Conservation (phyloP, 30 jellyfish, hydroid and myxozoan species). For the Aurelia aurita region DNA sequence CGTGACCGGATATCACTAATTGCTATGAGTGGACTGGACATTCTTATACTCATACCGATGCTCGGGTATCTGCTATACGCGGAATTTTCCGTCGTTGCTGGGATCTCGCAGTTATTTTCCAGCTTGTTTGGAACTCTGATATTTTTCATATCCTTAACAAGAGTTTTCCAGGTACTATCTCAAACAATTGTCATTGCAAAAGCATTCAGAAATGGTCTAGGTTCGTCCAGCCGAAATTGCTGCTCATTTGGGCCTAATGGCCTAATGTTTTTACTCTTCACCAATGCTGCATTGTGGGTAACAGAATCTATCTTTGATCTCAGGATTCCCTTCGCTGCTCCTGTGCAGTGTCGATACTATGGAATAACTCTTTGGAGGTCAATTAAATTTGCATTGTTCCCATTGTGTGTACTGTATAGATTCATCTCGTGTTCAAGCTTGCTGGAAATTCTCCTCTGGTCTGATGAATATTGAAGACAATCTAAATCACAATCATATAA, state of each 20-base stretch:
- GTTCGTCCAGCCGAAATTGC: slow-evolving; percentile 39
- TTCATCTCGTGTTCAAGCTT: slow-evolving; percentile 57
- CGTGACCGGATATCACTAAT: slow-evolving; percentile 17
- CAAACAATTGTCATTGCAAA: slow-evolving; percentile 49
- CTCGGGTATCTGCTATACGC: slow-evolving; percentile 67
- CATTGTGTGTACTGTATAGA: slow-evolving; percentile 57
- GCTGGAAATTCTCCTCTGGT: slow-evolving; percentile 65
- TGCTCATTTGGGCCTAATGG: slow-evolving; percentile 35
- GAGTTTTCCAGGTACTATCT: slow-evolving; percentile 26
- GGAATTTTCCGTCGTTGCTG: slow-evolving; percentile 64
- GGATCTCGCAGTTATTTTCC: slow-evolving; percentile 37
- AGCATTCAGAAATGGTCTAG: slow-evolving; percentile 42
- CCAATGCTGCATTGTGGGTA: slow-evolving; percentile 73
- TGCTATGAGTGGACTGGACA: slow-evolving; percentile 57
- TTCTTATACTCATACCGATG: slow-evolving; percentile 59
- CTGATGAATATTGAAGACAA: slow-evolving; percentile 40
- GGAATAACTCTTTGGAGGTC: slow-evolving; percentile 59
- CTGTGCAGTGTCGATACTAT: slow-evolving; percentile 53
- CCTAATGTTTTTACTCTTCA: slow-evolving; percentile 52
- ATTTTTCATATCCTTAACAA: slow-evolving; percentile 26
- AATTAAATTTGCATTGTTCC: slow-evolving; percentile 58
- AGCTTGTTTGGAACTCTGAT: slow-evolving; percentile 15
- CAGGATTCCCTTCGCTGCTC: slow-evolving; percentile 55
- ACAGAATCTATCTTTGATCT: slow-evolving; percentile 66
- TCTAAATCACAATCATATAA: too few species aligned